These are phyloP conservation scores for Streptopelia turtur DNA, from an alignment of 2,797 vertebrate genomes.

Conservation along the genomic window DNA sequence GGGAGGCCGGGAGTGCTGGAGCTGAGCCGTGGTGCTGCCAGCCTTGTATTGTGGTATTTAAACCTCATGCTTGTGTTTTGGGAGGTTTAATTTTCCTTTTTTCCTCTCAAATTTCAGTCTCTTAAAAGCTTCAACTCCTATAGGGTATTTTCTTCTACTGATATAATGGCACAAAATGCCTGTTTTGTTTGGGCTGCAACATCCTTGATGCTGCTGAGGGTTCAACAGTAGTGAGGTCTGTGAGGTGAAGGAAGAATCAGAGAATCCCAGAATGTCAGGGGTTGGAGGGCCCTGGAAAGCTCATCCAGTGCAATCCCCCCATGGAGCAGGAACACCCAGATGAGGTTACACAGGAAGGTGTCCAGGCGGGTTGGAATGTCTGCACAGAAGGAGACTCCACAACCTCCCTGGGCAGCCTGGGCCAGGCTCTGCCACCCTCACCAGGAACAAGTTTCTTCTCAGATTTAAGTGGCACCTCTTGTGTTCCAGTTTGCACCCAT, in stretches of 20 bases:
- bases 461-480: too few relatives aligned
- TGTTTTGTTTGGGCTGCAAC: not conserved
- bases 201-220: not conserved
- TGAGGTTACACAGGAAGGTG: too few relatives aligned
- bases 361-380: too few relatives aligned
- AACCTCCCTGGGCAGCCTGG: too few relatives aligned
- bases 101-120: not conserved
- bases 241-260: not conserved
- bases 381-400: too few relatives aligned
- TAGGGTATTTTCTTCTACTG: not conserved
- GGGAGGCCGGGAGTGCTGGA: not conserved
- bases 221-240: not conserved
- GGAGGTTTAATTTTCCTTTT: not conserved
- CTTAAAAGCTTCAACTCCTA: not conserved
- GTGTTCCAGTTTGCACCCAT: too few relatives aligned
- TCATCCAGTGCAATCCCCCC: too few relatives aligned
- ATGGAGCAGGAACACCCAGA: too few relatives aligned
- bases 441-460: too few relatives aligned
- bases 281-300: too few relatives aligned
- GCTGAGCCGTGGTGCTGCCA: not conserved
- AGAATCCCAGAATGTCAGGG: too few relatives aligned
- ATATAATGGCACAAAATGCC: not conserved
- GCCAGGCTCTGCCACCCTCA: too few relatives aligned
- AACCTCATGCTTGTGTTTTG: not conserved
- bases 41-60: not conserved